Base-by-base conservation (phyloP, 2,888 invertebrate genomes). In the Ephialtes manifestator region DNA sequence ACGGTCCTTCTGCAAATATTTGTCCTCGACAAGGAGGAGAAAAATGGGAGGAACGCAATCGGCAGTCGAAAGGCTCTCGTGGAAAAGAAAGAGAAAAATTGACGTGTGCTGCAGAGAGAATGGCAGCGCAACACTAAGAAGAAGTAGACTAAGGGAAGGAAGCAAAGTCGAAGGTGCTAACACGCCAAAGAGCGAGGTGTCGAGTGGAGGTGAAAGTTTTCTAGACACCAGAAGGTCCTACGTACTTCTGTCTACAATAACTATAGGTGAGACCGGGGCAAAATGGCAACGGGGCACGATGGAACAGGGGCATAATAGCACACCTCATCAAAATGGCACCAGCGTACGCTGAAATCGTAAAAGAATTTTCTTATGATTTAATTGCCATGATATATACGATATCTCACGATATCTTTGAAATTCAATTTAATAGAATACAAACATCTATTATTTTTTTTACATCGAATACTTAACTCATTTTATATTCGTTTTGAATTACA, bases 1-100 rank as follows among this genome's bases (percentile, higher is more conserved):
- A 88, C 87, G 84, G 84, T 88, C 83, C 83, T 70, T 83, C 86
- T 63, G 84, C 88, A 90, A 90, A 90, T 90, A 91, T 91, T 91
- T 91, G 89, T 86, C 87, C 88, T 85, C 77, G 60, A 71, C 53
- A 65, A 77, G 35, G 13, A 15, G 75, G 10, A 5, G 51, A 18
- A 5, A 51, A 58, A 58, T 28, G 75, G 46, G 28, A 18, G 71
- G 70, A 48, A 20, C 51, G 35, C 67, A 35, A 81, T 78, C 53
- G 84, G 72, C 53, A 68, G 67, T 75, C 65, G 67, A 75, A 80
- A 78, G 70, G 77, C 74, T 58, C 74, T 58, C 58, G 63, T 15
- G 31, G 58, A 28, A 28, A 46, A 68, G 75, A 72, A 51, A 75
- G 67, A 74, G 67, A 79, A 76, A 67, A 68, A 76, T 74, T 80